Base-by-base conservation (phyloP, 2,888 invertebrate genomes). In the Trileptium ribeirensis region DNA sequence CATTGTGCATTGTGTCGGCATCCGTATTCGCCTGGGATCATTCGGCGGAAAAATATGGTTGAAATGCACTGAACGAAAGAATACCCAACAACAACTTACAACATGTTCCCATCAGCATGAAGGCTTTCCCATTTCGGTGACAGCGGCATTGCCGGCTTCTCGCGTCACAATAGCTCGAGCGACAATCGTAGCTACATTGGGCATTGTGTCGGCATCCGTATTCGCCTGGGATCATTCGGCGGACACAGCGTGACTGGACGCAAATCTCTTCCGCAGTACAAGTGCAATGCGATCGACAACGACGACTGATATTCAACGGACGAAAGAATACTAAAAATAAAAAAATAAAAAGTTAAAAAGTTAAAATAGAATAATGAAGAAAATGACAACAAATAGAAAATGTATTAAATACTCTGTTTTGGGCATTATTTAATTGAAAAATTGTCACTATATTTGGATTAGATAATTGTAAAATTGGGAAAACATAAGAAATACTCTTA, bases 1-100 rank as follows among this genome's bases (percentile, higher is more conserved):
- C 78, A 78, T 64, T 78, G 78, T 2, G 64, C 37, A 40, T 78
- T 64, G n/a, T 64, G 40, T 29, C 33, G 34, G 51, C 78, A 78
- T 24, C 78, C 78, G n/a, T 51, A 31, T n/a, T 78, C 78, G n/a
- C 40, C 78, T n/a, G 64, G 40, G 24, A 67, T 31, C 78, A 78
- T 34, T 64, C 78, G 40, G 24, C 78, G 40, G 33, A 64, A 37
- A 37, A 37, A 78, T 29, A 51, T 64, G 3, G 24, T 37, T 64
- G 19, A 33, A 33, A 31, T 19, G 78, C 40, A 78, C n/a, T n/a
- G n/a, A n/a, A n/a, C n/a, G n/a, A n/a, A n/a, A 64, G n/a, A n/a
- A n/a, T n/a, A n/a, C n/a, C n/a, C n/a, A n/a, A n/a, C n/a, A n/a
- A n/a, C n/a, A n/a, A n/a, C n/a, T n/a, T n/a, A n/a, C n/a, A n/a